Conservation (phyloP, 2,888 invertebrate genomes). For the Deroplatys truncata region DNA sequence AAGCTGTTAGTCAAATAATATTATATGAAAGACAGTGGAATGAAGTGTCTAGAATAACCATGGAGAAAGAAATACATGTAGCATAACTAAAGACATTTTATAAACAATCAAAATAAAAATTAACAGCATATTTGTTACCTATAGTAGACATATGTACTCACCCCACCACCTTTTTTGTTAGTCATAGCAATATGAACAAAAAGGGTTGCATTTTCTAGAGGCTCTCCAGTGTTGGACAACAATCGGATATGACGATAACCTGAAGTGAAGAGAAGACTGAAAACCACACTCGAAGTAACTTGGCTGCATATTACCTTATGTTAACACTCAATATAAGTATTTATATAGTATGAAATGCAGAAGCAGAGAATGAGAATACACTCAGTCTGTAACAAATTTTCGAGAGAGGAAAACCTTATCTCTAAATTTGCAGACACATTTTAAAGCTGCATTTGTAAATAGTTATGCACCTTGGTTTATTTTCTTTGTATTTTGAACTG, state of each 20-base stretch:
- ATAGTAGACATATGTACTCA: conserved; percentile 33
- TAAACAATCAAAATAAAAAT: too few relatives aligned
- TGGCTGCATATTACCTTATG: background rate
- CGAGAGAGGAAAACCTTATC: too few relatives aligned
- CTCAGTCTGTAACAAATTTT: too few relatives aligned
- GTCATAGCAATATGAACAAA: conserved; percentile 56
- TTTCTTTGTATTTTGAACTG: too few relatives aligned
- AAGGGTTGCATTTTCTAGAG: conserved; percentile 49
- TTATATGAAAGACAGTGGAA: background rate
- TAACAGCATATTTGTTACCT: background rate
- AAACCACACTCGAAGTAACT: background rate
- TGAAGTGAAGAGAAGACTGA: conserved; percentile 34
- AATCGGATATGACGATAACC: conserved; percentile 54
- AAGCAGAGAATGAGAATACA: too few relatives aligned
- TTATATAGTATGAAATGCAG: too few relatives aligned
- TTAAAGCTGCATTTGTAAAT: too few relatives aligned
- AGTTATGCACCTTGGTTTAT: too few relatives aligned
- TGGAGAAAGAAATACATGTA: too few relatives aligned
- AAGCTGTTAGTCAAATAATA: background rate
- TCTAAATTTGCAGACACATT: too few relatives aligned
- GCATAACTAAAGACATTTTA: too few relatives aligned
- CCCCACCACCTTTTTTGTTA: conserved; percentile 51
- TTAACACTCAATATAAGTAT: background rate
- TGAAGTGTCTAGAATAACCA: background rate
- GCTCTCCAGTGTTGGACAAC: conserved; percentile 49